phyloP scores from a whole-genome alignment of 2,113 vertebrate species.

The Romanogobio albipinnatus region DNA sequence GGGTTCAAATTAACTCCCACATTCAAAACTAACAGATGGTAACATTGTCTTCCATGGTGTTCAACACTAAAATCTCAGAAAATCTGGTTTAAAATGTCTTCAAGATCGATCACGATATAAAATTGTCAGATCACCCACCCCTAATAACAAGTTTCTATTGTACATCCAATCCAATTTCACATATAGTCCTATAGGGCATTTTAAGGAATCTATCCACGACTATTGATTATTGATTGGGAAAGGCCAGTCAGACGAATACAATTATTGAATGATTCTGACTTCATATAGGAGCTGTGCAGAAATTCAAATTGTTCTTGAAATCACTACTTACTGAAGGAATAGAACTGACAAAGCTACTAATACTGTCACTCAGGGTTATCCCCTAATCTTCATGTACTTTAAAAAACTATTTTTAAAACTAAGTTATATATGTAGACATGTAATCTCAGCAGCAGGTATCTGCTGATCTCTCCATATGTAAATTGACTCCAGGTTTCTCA shows the following conservation, averaged over 20 bases:
- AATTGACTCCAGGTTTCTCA: not conserved
- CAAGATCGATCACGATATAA: too few relatives aligned
- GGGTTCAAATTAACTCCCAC: too few relatives aligned
- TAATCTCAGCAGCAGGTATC: not conserved
- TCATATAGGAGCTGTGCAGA: not conserved
- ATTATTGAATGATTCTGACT: not conserved
- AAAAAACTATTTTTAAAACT: not conserved
- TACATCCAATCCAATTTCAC: not conserved
- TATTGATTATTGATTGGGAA: not conserved
- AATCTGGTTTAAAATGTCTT: too few relatives aligned
- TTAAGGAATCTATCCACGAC: not conserved
- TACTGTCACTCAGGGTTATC: not conserved
- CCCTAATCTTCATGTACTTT: not conserved
- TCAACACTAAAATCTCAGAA: too few relatives aligned
- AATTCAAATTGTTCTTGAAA: not conserved
- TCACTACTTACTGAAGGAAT: not conserved
- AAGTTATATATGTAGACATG: not conserved
- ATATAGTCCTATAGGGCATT: not conserved
- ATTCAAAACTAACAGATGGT: too few relatives aligned
- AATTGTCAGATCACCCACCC: too few relatives aligned
- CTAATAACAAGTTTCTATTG: not conserved
- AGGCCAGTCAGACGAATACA: not conserved
- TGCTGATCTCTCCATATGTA: not conserved
- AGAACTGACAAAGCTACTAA: not conserved
- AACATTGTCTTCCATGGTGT: too few relatives aligned